Conservation (phyloP, 1,140 invertebrate genomes). For the Drosophila prosaltans region DNA sequence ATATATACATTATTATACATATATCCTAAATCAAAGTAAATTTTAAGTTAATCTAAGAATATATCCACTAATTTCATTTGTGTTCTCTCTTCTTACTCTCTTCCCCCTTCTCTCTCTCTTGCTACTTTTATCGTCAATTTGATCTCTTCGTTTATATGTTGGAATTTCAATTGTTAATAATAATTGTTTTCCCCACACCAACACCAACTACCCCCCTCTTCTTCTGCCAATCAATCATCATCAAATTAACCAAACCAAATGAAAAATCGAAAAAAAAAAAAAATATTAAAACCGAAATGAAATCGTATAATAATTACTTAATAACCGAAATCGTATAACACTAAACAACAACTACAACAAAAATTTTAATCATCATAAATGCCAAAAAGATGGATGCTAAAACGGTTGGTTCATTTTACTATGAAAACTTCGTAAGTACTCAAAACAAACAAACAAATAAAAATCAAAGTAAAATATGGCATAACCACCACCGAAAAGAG, state of each 20-base stretch:
- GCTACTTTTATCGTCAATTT: slow-evolving; percentile 53
- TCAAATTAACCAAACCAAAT: slow-evolving; percentile 16
- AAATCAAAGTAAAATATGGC: background rate
- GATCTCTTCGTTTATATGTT: slow-evolving; percentile 14
- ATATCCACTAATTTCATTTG: slow-evolving; percentile 79
- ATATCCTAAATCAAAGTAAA: background rate
- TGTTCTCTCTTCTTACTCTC: slow-evolving; percentile 71
- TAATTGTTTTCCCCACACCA: background rate
- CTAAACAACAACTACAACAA: slow-evolving; percentile 40
- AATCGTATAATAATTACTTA: slow-evolving; percentile 37
- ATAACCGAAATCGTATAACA: slow-evolving; percentile 50
- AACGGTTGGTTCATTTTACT: slow-evolving; percentile 96
- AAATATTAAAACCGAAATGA: slow-evolving; percentile 34
- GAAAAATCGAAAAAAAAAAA: background rate
- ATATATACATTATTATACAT: no score
- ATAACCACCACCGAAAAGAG: background rate
- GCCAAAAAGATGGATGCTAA: slow-evolving; percentile 93
- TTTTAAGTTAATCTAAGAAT: slow-evolving; percentile 25
- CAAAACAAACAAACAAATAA: slow-evolving; percentile 45
- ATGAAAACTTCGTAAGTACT: slow-evolving; percentile 96
- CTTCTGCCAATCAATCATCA: slow-evolving; percentile 24
- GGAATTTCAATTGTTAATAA: slow-evolving; percentile 5
- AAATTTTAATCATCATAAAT: slow-evolving; percentile 53
- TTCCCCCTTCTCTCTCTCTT: slow-evolving; percentile 49
- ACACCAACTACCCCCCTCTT: slow-evolving; percentile 26